Percentiles rank a stretch among this genome's conserved stretches.
phyloP scores from a whole-genome alignment of 2,888 invertebrate genomes.

The Macaria liturata region DNA sequence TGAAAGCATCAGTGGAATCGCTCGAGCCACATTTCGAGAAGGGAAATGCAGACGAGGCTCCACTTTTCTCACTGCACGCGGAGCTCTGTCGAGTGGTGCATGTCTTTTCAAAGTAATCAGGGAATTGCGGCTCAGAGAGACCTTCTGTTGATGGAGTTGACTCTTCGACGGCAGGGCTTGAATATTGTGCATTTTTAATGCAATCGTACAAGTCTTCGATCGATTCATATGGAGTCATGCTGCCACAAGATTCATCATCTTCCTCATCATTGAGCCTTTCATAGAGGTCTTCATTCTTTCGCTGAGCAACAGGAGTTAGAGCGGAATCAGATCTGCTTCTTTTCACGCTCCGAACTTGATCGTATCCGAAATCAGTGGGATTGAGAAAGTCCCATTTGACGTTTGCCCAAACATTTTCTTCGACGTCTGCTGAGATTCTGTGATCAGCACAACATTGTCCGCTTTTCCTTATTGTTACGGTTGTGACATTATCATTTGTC shows the following conservation, averaged over 20 bases:
- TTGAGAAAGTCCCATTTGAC: constrained; percentile 77
- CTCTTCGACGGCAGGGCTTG: constrained; percentile 65
- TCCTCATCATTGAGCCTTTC: constrained; percentile 67
- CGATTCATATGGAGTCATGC: constrained; percentile 78
- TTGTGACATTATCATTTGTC: constrained; percentile 66
- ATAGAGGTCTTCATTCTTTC: constrained; percentile 73
- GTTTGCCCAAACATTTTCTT: constrained; percentile 77
- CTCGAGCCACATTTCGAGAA: constrained; percentile 80
- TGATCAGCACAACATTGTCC: constrained; percentile 76
- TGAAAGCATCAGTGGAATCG: constrained; percentile 72
- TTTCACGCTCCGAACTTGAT: constrained; percentile 71
- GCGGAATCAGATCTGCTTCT: constrained; percentile 77
- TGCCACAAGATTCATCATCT: constrained; percentile 72
- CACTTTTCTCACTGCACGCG: constrained; percentile 75
- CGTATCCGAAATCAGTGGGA: constrained; percentile 74
- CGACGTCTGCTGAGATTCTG: constrained; percentile 73
- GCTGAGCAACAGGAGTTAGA: constrained; percentile 62
- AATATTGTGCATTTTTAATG: constrained; percentile 74
- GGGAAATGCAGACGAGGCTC: constrained; percentile 75
- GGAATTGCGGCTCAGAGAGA: constrained; percentile 72
- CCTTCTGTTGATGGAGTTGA: constrained; percentile 73
- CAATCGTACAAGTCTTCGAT: constrained; percentile 79
- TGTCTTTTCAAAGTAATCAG: constrained; percentile 71
- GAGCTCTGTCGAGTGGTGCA: constrained; percentile 74
- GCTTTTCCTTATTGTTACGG: constrained; percentile 65